phyloP scores from a whole-genome alignment of 2,888 invertebrate species.

The Melipona beecheii region DNA sequence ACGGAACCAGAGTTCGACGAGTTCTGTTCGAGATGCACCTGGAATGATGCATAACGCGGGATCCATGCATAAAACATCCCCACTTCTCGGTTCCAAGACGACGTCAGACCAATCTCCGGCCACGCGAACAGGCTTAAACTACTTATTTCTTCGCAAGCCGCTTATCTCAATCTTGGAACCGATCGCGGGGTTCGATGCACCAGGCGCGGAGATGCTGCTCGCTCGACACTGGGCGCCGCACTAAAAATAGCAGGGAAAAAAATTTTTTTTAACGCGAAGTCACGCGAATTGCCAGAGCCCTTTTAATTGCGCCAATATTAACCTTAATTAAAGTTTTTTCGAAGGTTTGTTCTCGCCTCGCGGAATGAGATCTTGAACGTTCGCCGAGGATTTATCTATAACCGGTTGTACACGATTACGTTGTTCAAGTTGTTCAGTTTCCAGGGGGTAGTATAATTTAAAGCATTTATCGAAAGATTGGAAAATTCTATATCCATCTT shows the following conservation, averaged over 20 bases:
- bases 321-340: constrained; percentile 20
- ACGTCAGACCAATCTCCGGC: constrained; percentile 71
- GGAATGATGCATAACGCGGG: constrained; percentile 65
- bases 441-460: neutral
- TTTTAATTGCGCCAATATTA: constrained; percentile 55
- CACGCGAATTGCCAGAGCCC: constrained; percentile 61
- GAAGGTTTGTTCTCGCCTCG: neutral
- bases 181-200: constrained; percentile 68
- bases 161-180: constrained; percentile 70
- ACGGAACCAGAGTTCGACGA: constrained; percentile 65
- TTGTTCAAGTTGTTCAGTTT: neutral
- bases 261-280: constrained; percentile 37
- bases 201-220: constrained; percentile 49
- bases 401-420: neutral
- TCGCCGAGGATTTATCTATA: neutral
- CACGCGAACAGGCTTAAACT: constrained; percentile 74
- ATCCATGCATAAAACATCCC: constrained; percentile 69
- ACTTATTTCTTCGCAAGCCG: constrained; percentile 73
- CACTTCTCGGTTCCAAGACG: constrained; percentile 60
- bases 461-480: neutral
- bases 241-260: constrained; percentile 61
- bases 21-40: constrained; percentile 68
- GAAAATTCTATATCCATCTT: neutral
- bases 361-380: neutral
- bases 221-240: constrained; percentile 40